Percentiles rank a stretch among this genome's conserved stretches.
Conservation (phyloP, 2,797 vertebrate species). For the Acanthurus lineatus region DNA sequence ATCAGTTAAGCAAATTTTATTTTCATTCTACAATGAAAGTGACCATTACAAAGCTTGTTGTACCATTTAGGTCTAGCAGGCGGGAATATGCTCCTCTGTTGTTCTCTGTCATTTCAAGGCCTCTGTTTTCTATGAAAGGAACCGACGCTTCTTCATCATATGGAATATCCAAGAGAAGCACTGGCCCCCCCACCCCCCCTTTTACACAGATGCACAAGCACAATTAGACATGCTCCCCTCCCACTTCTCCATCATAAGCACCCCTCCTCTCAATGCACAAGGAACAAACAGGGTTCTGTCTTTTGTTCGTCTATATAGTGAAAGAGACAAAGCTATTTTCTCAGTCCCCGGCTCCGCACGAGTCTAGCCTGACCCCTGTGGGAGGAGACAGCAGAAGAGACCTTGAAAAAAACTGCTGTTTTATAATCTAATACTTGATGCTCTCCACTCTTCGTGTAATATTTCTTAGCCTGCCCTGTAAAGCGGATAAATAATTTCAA, state of each 20-base stretch:
- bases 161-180: constrained; percentile 76
- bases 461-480: constrained; percentile 57
- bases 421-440: constrained; percentile 62
- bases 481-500: constrained; percentile 73
- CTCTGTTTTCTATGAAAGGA: constrained; percentile 75
- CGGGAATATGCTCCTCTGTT: constrained; percentile 38
- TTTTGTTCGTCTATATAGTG: constrained; percentile 74
- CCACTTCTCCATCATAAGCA: constrained; percentile 59
- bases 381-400: constrained; percentile 45
- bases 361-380: constrained; percentile 69
- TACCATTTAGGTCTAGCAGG: constrained; percentile 46
- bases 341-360: constrained; percentile 66
- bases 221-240: constrained; percentile 74
- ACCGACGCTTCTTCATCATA: constrained; percentile 79
- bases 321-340: constrained; percentile 77
- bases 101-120: constrained; percentile 49
- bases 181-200: constrained; percentile 44
- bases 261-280: constrained; percentile 55
- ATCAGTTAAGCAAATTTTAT: no score
- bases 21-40: constrained; percentile 5
- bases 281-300: constrained; percentile 76
- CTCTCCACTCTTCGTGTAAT: constrained; percentile 49
- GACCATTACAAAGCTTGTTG: constrained; percentile 15
- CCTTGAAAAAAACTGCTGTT: constrained; percentile 18
- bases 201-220: constrained; percentile 56